These are phyloP conservation scores for Pelobates cultripes DNA, from an alignment of 2,797 vertebrate genomes.

Conservation along the genomic window DNA sequence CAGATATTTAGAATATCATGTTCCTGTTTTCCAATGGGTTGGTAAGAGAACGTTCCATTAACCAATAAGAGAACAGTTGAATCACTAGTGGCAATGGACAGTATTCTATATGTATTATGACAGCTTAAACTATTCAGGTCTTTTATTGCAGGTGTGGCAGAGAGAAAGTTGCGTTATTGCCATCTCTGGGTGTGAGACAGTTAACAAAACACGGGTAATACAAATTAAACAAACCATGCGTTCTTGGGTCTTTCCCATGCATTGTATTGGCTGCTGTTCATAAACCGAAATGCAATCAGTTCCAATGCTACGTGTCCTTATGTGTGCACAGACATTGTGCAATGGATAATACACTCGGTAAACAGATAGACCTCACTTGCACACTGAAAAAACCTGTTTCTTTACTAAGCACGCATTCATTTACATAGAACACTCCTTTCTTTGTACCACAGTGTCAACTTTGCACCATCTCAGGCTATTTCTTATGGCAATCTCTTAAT, in stretches of 20 bases:
- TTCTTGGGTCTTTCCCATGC: background rate
- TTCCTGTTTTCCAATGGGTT: no score
- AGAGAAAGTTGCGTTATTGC: no score
- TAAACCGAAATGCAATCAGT: constrained; percentile 28
- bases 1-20: no score
- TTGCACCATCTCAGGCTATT: constrained; percentile 19
- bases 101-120: no score
- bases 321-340: constrained; percentile 55
- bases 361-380: constrained; percentile 44
- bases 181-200: background rate
- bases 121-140: no score
- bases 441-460: constrained; percentile 27
- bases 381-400: constrained; percentile 63
- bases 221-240: background rate
- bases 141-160: no score
- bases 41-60: no score
- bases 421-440: constrained; percentile 35
- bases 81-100: no score
- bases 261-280: background rate
- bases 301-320: constrained; percentile 36
- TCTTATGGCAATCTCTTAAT: constrained; percentile 2
- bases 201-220: background rate
- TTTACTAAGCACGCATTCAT: constrained; percentile 58
- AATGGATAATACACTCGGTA: constrained; percentile 54
- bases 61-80: no score